phyloP scores from a whole-genome alignment of 2,113 vertebrate genomes.

The Oncorhynchus nerka region DNA sequence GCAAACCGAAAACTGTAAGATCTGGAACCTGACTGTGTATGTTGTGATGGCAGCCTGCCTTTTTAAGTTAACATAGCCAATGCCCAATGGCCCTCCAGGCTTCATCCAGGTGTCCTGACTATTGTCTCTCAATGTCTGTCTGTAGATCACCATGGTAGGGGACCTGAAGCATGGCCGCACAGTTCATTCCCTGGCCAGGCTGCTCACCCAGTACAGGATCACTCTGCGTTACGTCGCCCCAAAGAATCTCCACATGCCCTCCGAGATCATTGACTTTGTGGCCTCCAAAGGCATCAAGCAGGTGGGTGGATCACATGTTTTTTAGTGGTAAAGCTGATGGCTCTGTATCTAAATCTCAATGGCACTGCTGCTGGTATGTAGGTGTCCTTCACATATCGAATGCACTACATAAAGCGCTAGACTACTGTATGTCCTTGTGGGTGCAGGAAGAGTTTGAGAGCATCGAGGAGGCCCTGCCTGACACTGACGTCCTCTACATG shows the following conservation, averaged over 20 bases:
- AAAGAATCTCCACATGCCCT: conserved; percentile 85
- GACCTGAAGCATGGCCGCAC: conserved; percentile 97
- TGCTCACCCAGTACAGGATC: conserved; percentile 94
- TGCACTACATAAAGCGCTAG: too few species aligned
- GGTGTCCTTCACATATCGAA: too few species aligned
- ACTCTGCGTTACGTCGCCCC: conserved; percentile 92
- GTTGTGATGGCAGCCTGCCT: too few species aligned
- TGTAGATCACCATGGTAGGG: conserved; percentile 95
- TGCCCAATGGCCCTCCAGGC: too few species aligned
- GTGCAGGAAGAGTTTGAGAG: conserved; percentile 91
- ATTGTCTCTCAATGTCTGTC: background rate
- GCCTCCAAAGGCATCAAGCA: conserved; percentile 92
- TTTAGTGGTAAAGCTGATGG: background rate
- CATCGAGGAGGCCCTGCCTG: conserved; percentile 90
- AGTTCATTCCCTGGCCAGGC: conserved; percentile 91
- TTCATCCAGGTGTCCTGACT: background rate
- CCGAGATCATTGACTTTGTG: conserved; percentile 84
- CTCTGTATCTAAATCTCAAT: background rate
- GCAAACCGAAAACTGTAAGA: too few species aligned
- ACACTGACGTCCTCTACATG: conserved; percentile 94
- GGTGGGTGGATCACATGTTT: conserved; percentile 65
- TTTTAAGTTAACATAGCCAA: too few species aligned
- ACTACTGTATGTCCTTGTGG: background rate
- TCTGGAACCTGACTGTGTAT: too few species aligned
- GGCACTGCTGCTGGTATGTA: background rate